Conservation (phyloP, 2,113 vertebrate genomes). For the Dermatemys mawii region DNA sequence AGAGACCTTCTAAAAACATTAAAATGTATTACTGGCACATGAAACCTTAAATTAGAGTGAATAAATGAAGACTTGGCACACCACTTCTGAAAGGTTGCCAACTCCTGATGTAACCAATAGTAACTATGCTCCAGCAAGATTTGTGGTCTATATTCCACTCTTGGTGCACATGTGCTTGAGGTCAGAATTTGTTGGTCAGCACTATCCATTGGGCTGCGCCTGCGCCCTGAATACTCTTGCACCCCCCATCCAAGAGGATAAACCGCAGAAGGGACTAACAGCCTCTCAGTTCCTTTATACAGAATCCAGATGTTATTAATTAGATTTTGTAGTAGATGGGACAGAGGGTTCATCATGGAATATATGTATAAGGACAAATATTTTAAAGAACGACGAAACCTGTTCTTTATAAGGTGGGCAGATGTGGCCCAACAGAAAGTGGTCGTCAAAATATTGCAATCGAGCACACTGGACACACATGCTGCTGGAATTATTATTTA, state of each 20-base stretch:
- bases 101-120: too few relatives aligned
- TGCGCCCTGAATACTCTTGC: neutral
- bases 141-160: neutral
- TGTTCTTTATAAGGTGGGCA: neutral
- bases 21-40: too few relatives aligned
- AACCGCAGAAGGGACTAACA: neutral
- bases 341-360: neutral
- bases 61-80: too few relatives aligned
- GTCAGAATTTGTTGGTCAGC: neutral
- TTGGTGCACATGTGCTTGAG: neutral
- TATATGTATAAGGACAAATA: neutral
- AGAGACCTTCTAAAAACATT: too few relatives aligned
- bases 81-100: too few relatives aligned
- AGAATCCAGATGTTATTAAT: neutral
- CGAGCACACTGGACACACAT: neutral
- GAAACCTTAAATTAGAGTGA: too few relatives aligned
- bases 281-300: neutral
- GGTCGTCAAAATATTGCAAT: neutral
- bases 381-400: neutral
- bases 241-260: neutral
- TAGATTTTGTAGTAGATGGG: neutral
- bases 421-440: neutral
- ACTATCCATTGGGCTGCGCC: neutral
- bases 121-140: neutral
- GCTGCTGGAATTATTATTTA: neutral